These are phyloP conservation scores for Lasiurus cinereus DNA, from an alignment of 2,113 vertebrate genomes.

Conservation along the genomic window DNA sequence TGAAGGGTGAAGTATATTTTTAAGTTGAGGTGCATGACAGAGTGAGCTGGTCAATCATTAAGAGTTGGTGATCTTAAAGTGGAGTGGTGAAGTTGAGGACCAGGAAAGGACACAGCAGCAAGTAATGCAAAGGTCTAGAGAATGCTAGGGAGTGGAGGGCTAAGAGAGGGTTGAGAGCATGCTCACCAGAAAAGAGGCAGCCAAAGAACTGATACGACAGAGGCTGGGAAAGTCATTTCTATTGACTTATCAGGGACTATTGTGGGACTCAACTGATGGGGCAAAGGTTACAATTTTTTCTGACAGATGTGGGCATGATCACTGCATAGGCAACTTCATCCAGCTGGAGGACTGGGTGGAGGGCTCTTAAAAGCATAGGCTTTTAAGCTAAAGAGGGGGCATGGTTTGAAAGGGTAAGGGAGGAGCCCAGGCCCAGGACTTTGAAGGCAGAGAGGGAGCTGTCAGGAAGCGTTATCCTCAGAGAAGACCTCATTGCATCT, in stretches of 20 bases:
- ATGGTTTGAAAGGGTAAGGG: neutral
- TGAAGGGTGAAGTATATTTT: neutral
- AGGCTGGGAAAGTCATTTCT: neutral
- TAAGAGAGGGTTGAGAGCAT: accelerated
- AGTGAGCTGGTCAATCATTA: neutral
- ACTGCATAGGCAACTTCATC: neutral
- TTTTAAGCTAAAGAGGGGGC: neutral
- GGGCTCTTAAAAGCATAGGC: too few relatives aligned
- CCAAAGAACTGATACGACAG: neutral
- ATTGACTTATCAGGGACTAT: neutral
- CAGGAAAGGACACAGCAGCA: accelerated
- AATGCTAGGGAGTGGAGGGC: neutral
- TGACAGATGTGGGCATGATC: neutral
- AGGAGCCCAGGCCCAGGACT: neutral
- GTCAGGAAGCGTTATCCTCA: accelerated
- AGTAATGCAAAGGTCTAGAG: neutral
- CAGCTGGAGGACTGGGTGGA: neutral
- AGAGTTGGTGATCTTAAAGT: neutral
- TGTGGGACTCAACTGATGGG: accelerated
- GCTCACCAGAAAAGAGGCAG: neutral
- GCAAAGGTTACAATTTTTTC: neutral
- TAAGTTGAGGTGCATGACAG: neutral
- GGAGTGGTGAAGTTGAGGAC: neutral
- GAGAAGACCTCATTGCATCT: accelerated
- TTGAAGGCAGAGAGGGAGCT: neutral